Evolutionary conservation across 2,113 vertebrate species (phyloP), one percentile per base, ranked within the genome.

Genomic region (Panurus biarmicus): DNA sequence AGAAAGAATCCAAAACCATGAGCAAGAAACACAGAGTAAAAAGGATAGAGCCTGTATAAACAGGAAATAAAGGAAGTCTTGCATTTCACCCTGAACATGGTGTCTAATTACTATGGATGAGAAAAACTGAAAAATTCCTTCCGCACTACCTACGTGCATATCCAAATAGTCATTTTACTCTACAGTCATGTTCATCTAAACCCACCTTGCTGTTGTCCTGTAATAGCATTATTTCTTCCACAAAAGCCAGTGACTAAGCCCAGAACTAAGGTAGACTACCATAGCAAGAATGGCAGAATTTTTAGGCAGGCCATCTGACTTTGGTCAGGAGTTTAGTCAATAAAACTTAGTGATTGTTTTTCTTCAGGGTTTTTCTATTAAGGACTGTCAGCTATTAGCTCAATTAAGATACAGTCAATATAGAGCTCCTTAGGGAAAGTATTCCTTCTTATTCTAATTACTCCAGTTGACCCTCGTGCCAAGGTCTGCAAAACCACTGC

Each of bases 61-160:
- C 79, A 92, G 94, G 75, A 96, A 94, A 66, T 64, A 92, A 90
- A 92, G 90, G 88, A 94, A 92, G 69, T 90, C 72, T 95, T 96
- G 79, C 64, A 66, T 92, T 94, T 94, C 72, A 88, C 76, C 64
- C 64, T 56, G 60, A 85, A 22, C 79, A 77, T 35, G 44, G 33
- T 21, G 51, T 56, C 69, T 92, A 90, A 93, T 53, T 91, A 23
- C 54, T 62, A 61, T 7, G 31, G 81, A 82, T 71, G 90, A 74
- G 42, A 83, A 93, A 94, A 95, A 83, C 25, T 15, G 44, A 90
- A 88, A 85, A 80, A 83, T 36, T 83, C 35, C 18, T 94, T 93
- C 93, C 56, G 79, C 28, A 25, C 64, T 80, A 70, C 58, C 26
- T 70, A 83, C 3, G 3, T 35, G 12, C 29, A 73, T 72, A 95